These are phyloP conservation scores for Chrysochloris asiatica DNA, from an alignment of 2,113 vertebrate species.

Conservation along the genomic window DNA sequence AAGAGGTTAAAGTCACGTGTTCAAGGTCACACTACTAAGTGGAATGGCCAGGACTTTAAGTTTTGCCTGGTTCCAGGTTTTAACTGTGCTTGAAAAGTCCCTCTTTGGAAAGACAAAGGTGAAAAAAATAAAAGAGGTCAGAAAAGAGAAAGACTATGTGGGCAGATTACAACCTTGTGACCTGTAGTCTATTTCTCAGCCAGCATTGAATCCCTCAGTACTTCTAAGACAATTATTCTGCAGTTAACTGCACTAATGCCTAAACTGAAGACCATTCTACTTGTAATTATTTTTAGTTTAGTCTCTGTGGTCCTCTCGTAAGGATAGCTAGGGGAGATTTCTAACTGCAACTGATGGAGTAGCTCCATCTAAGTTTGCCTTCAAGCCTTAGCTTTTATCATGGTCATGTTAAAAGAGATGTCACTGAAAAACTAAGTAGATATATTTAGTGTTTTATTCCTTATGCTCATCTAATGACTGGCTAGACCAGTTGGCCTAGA, in stretches of 20 bases:
- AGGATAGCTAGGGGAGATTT: neutral
- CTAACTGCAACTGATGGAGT: neutral
- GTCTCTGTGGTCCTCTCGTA: slow-evolving; percentile 49
- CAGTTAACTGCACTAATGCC: slow-evolving; percentile 55
- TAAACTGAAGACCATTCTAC: slow-evolving; percentile 37
- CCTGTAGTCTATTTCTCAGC: neutral
- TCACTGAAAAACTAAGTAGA: neutral
- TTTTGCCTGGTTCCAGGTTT: neutral
- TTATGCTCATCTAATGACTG: neutral
- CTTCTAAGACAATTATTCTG: slow-evolving; percentile 64
- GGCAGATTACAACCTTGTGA: neutral
- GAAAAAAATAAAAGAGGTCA: neutral
- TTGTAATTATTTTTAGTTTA: slow-evolving; percentile 66
- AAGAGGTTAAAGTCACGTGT: neutral
- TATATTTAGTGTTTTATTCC: neutral
- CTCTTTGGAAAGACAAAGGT: slow-evolving; percentile 6
- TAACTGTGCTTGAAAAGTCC: neutral
- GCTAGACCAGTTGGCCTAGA: neutral
- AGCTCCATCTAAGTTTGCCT: slow-evolving; percentile 13
- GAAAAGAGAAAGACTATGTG: neutral
- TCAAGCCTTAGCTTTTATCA: neutral
- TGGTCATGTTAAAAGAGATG: neutral
- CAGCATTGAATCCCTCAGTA: neutral
- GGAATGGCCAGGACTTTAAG: slow-evolving; percentile 1
- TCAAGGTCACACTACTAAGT: slow-evolving; percentile 25